Conservation (phyloP, 2,113 vertebrate genomes). For the Romanogobio albipinnatus region DNA sequence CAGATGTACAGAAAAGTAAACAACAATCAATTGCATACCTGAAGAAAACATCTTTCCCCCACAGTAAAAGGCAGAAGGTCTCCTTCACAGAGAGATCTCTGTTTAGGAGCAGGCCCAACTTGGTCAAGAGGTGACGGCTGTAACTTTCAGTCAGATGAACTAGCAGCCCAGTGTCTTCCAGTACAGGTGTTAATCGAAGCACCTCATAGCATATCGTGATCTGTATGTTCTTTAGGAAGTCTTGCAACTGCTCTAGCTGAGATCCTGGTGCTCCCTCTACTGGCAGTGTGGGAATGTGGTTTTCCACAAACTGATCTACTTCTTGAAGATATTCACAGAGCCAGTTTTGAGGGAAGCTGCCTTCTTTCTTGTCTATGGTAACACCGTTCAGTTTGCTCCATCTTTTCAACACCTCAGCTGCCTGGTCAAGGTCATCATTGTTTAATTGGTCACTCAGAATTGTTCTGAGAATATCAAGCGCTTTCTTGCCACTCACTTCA, state of each 20-base stretch:
- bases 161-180: background rate
- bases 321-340: constrained; percentile 6
- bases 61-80: constrained; percentile 53
- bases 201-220: background rate
- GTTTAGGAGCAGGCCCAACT: constrained; percentile 57
- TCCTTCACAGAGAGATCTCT: constrained; percentile 6
- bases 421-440: background rate
- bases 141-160: constrained; percentile 40
- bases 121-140: constrained; percentile 21
- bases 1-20: background rate
- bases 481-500: background rate
- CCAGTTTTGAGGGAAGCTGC: background rate
- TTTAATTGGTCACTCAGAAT: background rate
- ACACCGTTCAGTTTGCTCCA: background rate
- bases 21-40: constrained; percentile 56
- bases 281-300: constrained; percentile 53
- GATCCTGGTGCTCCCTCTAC: background rate
- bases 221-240: constrained; percentile 31
- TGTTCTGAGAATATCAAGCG: background rate
- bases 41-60: constrained; percentile 51
- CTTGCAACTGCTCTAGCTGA: background rate
- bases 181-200: background rate
- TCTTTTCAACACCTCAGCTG: constrained; percentile 21
- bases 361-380: no score
- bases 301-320: constrained; percentile 39